Evolutionary conservation across 1,140 invertebrate genomes (phyloP).

Genomic region (Procambarus virginalis): DNA sequence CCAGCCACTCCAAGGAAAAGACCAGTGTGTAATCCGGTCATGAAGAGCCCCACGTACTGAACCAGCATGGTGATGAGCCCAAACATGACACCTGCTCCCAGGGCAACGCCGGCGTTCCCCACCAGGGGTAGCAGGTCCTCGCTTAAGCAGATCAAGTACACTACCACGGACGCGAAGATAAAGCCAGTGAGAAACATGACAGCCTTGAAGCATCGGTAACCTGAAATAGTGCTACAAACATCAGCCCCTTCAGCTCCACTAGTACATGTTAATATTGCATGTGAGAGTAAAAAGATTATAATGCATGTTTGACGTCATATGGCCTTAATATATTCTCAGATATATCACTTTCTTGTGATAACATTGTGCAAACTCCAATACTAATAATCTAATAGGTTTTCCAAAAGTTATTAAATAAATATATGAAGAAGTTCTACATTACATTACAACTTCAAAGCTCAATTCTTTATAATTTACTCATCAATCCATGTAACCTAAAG

Average conservation of each 20-base stretch:
- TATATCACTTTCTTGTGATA: too few species aligned
- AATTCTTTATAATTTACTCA: too few species aligned
- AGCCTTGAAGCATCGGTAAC: conserved; percentile 91
- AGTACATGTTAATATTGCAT: too few species aligned
- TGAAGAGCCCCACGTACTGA: conserved; percentile 88
- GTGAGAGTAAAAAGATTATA: too few species aligned
- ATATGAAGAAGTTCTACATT: too few species aligned
- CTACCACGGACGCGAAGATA: conserved; percentile 86
- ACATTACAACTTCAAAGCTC: too few species aligned
- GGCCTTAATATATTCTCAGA: too few species aligned
- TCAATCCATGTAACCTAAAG: too few species aligned
- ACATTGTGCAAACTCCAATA: too few species aligned
- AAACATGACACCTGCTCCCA: conserved; percentile 84
- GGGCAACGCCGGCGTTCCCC: conserved; percentile 83
- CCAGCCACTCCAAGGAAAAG: conserved; percentile 80
- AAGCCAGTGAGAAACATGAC: conserved; percentile 93
- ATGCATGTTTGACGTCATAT: too few species aligned
- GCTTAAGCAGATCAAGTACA: conserved; percentile 86
- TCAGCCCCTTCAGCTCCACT: not conserved
- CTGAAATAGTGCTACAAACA: conserved; percentile 77
- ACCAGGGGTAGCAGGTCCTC: conserved; percentile 83
- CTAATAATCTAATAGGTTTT: too few species aligned
- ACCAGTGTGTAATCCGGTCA: conserved; percentile 88
- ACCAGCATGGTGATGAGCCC: conserved; percentile 88
- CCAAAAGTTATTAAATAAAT: too few species aligned